Percentiles rank a stretch among this genome's conserved stretches.
Evolutionary conservation across 2,113 vertebrate species (phyloP).

Genomic region (Centropus unirufus): DNA sequence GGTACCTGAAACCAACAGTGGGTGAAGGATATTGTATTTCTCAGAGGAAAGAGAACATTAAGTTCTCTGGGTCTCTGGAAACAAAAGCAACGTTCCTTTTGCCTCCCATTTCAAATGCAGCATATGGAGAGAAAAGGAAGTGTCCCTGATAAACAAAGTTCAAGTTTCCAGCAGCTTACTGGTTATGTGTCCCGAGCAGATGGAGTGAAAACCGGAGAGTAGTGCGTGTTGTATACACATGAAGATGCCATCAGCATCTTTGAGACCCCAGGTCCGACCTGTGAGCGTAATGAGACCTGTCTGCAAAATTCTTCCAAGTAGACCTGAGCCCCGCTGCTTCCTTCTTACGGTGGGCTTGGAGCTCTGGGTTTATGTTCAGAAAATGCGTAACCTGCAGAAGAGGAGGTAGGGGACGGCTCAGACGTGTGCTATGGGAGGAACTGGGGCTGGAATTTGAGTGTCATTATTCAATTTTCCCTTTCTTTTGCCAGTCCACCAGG

Average conservation of each 20-base stretch:
- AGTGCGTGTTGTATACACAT: accelerated
- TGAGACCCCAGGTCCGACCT: background rate
- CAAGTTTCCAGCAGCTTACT: background rate
- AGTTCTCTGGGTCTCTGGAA: background rate
- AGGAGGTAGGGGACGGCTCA: conserved; percentile 71
- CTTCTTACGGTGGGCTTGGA: conserved; percentile 79
- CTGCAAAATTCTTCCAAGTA: conserved; percentile 79
- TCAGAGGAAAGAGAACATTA: background rate
- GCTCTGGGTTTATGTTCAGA: conserved; percentile 76
- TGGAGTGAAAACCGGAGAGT: background rate
- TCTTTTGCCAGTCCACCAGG: background rate
- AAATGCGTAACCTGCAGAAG: conserved; percentile 74
- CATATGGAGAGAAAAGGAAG: background rate
- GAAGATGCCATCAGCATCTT: background rate
- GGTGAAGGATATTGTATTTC: background rate
- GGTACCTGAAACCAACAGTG: background rate
- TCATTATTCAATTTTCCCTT: background rate
- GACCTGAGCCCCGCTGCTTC: conserved; percentile 73
- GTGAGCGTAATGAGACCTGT: conserved; percentile 75
- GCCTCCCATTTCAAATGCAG: background rate
- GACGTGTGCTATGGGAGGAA: background rate
- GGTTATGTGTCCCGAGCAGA: background rate
- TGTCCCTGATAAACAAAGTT: background rate
- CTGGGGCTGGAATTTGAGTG: background rate
- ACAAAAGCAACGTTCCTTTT: background rate